Base-by-base conservation (phyloP, 2,113 vertebrate species). In the Chaenocephalus aceratus region DNA sequence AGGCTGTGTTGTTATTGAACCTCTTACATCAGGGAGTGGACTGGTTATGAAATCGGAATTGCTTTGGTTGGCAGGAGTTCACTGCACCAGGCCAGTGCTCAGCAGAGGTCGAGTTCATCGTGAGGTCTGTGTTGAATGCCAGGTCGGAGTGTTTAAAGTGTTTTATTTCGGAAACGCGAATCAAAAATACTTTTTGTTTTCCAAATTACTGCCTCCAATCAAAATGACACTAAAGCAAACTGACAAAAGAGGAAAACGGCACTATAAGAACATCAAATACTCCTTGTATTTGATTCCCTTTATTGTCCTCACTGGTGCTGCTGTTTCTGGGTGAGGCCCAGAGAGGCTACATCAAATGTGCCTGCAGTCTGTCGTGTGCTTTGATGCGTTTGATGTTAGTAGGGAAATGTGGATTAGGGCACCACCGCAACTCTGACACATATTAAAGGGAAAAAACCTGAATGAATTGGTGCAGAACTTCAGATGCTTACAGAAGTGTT, bases 11-110 rank as follows among this genome's bases (percentile, higher is more conserved):
- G 21, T 77, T 74, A 74, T 58, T 69, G 69, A 77, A 62, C 9
- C 46, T 53, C 69, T 75, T 56, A n/a, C 53, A 54, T 71, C 59
- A 87, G 10, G 12, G 23, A 21, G 12, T 68, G 75, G 23, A 21
- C 10, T 68, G 75, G 72, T 77, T 81, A 69, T 80, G 65, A 84
- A 84, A 82, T 48, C 0, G n/a, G 34, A 75, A 34, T 56, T 77
- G 48, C 66, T 49, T 30, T 11, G 80, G 79, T 82, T 86, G 88
- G 89, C 83, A 67, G 83, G 70, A 66, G 61, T 59, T 76, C 54
- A 44, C 45, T 56, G 53, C 60, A 60, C 48, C n/a, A 10, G 74
- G 77, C 75, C 66, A 75, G 52, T 10, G 57, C 44, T 81, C 75
- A 64, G 74, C 60, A 70, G 77, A 82, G 63, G 57, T 79, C 26